Conservation (phyloP, 2,113 vertebrate genomes). For the Oenanthe melanoleuca region DNA sequence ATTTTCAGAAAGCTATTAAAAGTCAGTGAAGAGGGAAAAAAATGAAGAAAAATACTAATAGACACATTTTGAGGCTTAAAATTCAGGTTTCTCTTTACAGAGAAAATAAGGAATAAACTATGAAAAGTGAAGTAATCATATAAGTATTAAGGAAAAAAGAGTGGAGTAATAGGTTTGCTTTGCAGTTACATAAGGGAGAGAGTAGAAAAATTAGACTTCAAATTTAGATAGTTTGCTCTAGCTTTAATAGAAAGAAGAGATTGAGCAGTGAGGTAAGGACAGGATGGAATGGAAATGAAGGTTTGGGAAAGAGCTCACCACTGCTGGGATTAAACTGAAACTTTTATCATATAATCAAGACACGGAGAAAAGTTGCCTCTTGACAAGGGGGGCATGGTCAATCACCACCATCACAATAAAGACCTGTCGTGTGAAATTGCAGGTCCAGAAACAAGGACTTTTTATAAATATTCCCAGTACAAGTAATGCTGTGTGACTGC, state of each 20-base stretch:
- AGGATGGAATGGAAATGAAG: neutral
- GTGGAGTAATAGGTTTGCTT: neutral
- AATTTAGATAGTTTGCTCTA: neutral
- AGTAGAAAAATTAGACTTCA: neutral
- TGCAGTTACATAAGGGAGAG: neutral
- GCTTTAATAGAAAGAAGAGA: neutral
- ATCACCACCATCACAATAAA: neutral
- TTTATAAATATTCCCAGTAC: neutral
- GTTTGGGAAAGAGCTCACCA: neutral
- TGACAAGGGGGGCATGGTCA: fast-evolving
- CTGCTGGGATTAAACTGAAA: neutral
- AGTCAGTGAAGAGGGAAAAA: neutral
- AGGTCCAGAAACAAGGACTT: neutral
- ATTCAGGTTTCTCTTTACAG: neutral
- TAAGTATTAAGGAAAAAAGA: neutral
- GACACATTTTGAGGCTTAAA: neutral
- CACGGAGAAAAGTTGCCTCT: neutral
- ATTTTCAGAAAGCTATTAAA: neutral
- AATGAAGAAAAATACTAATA: neutral
- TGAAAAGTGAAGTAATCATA: neutral
- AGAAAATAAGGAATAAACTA: neutral
- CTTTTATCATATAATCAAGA: neutral
- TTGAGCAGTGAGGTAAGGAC: neutral
- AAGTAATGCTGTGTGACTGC: neutral
- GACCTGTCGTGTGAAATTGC: fast-evolving